Base-by-base conservation (phyloP, 2,888 invertebrate genomes). In the Gerris lacustris region DNA sequence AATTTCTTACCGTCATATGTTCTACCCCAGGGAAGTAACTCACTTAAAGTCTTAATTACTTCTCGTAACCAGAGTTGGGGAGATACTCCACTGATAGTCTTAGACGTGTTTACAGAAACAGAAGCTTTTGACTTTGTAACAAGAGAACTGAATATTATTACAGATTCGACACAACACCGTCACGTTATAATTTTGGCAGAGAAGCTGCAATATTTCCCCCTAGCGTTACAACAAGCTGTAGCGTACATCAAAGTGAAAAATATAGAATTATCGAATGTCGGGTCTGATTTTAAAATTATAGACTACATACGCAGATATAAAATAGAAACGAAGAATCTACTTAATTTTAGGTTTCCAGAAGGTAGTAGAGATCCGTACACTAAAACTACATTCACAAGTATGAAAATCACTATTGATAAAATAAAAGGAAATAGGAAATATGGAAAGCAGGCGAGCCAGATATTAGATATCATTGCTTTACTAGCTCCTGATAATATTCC, bases 221-320 rank as follows among this genome's bases (percentile, higher is more conserved):
- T 73, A 44, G 73, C 73, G 6, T 63, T 73, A n/a, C 69, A 70
- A 6, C 73, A 71, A 71, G 73, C 73, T 6, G 67, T 73, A 6
- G 64, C 71, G 6, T 70, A 47, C 63, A 72, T 73, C 11, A 67
- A 63, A 67, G 47, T 15, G 4, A 31, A 45, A 6, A 69, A 69
- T 31, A 67, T 67, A 18, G 45, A 63, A 67, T 67, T 62, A 15
- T 31, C 9, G 7, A 69, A 63, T 6, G 18, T 66, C 44, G 66
- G 63, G 9, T 7, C 45, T 7, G 2, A 55, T 45, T 70, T 70
- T 44, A 45, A 44, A 5, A 67, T 70, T 44, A 69, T 44, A 44
- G 43, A 69, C 69, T 73, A 72, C 44, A 45, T 73, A 2, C 31
- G 71, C 0, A 44, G 15, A 6, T 66, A 62, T 67, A 17, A 69